Percentiles rank a stretch among this genome's conserved stretches.
Evolutionary conservation across 1,140 invertebrate species (phyloP).

Genomic region (Brevipalpus yothersi): DNA sequence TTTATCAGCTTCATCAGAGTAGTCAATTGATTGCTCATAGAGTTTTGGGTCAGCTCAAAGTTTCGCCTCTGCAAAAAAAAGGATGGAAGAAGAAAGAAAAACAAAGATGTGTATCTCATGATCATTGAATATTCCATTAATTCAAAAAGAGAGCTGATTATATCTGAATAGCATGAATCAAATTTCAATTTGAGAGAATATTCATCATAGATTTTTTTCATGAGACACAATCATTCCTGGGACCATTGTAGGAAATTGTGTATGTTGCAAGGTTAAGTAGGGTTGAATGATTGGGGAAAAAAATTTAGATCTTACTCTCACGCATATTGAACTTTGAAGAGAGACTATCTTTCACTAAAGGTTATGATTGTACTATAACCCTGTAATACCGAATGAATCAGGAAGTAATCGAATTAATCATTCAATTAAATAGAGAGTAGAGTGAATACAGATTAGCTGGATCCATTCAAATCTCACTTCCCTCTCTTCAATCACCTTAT

Average conservation of each 20-base stretch:
- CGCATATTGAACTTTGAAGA: too few relatives aligned
- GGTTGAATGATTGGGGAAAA: too few relatives aligned
- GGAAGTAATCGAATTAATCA: not conserved
- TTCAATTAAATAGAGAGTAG: not conserved
- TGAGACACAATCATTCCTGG: too few relatives aligned
- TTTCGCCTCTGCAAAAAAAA: slow-evolving; percentile 5
- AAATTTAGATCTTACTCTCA: too few relatives aligned
- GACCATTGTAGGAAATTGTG: too few relatives aligned
- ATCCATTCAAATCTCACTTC: not conserved
- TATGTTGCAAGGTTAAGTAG: too few relatives aligned
- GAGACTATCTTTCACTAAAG: too few relatives aligned
- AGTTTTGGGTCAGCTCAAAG: slow-evolving; percentile 11
- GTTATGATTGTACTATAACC: too few relatives aligned
- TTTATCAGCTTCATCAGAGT: slow-evolving; percentile 7
- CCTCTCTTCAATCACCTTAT: too few relatives aligned
- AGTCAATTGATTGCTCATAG: slow-evolving; percentile 6
- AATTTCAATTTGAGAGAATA: too few relatives aligned
- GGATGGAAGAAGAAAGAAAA: not conserved
- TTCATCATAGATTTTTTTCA: too few relatives aligned
- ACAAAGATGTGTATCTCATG: not conserved
- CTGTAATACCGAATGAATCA: too few relatives aligned
- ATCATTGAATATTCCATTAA: not conserved
- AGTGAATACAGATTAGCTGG: not conserved
- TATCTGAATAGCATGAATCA: not conserved
- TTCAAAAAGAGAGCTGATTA: not conserved